Evolutionary conservation across 2,113 vertebrate species (phyloP).

Genomic region (Prolemur simus): DNA sequence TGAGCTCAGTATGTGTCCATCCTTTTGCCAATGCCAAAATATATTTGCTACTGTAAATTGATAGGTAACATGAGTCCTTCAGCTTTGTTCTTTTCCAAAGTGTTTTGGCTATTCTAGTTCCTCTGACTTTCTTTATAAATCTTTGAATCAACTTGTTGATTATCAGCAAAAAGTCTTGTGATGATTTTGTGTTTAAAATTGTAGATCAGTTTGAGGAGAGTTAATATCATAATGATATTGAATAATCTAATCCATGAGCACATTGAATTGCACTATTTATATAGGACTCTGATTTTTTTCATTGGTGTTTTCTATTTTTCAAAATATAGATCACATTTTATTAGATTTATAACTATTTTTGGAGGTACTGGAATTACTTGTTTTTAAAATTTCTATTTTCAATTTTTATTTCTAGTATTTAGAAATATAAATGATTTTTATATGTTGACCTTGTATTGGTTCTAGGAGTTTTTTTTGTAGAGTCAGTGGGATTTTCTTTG

Average conservation of each 20-base stretch:
- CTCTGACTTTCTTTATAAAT: neutral
- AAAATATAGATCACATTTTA: neutral
- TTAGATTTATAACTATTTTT: neutral
- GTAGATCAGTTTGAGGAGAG: neutral
- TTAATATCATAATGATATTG: neutral
- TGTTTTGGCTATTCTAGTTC: neutral
- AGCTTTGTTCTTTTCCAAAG: neutral
- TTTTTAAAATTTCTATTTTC: neutral
- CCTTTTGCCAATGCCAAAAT: neutral
- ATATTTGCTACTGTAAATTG: neutral
- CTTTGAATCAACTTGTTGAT: neutral
- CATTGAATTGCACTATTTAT: neutral
- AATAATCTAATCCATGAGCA: neutral
- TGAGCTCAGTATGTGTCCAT: neutral
- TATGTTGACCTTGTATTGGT: neutral
- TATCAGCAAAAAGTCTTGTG: neutral
- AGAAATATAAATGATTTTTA: slow-evolving; percentile 9
- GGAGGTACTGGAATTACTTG: neutral
- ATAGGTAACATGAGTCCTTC: neutral
- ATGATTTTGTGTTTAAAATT: slow-evolving; percentile 5
- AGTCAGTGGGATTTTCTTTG: neutral
- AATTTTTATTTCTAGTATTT: neutral
- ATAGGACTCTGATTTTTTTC: neutral
- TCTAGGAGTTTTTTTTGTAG: neutral
- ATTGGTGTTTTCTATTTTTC: neutral